Evolutionary conservation across 2,113 vertebrate species (phyloP), one percentile per base, ranked within the genome.

Genomic region (Corapipo altera): DNA sequence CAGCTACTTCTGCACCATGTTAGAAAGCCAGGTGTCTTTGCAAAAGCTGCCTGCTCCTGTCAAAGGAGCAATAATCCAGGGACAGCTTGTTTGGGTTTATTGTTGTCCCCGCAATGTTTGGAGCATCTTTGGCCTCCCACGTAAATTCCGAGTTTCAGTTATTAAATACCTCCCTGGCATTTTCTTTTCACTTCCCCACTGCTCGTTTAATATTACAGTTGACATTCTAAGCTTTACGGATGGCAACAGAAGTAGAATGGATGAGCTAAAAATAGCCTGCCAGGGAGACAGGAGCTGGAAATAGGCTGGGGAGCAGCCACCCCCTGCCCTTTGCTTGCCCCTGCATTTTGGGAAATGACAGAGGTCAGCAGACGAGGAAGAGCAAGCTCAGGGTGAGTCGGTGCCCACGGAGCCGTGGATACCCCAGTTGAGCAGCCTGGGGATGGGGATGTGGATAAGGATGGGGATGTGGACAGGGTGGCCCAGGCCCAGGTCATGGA

Each of bases 141-240:
- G 0, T 81, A 95, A 97, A 98, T 95, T 88, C 73, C 27, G 37
- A 88, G 91, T 91, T 93, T 93, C 94, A 80, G 97, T 97, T 97
- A 97, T 97, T 96, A 97, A 98, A 97, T 90, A 96, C 86, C 91
- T 97, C 72, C 3, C 95, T 97, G 97, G 98, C 97, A 97, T 98
- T 98, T 98, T 97, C 97, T 93, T 94, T 96, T 88, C 77, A 64
- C 97, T 97, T 95, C 95, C 97, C 93, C 88, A 48, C 92, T 24
- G 91, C 97, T 98, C 95, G 85, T 97, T 98, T 97, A 97, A 97
- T 96, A 96, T 96, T 92, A 95, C 96, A 94, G 93, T 96, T 98
- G 98, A 98, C 98, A 97, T 97, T 98, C 97, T 94, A n/a, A 95
- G 97, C 97, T 97, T 98, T 97, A 98, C 65, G 96, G 98, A 98